Conservation (phyloP, 2,888 invertebrate species). For the Hyppa rectilinea region DNA sequence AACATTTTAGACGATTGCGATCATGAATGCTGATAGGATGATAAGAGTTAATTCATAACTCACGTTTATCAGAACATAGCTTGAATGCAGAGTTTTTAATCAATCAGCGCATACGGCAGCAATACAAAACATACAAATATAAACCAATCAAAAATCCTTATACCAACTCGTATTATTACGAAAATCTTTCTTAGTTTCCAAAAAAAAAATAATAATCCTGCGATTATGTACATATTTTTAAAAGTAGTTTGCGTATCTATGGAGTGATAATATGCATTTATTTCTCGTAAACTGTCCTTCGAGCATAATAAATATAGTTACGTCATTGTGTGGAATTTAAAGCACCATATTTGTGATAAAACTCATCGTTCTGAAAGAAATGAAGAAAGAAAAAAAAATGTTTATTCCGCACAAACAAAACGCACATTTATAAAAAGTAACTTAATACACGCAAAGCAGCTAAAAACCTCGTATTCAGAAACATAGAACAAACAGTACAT, state of each 20-base stretch:
- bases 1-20: too few species aligned
- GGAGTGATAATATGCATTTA: neutral
- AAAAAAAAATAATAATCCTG: neutral
- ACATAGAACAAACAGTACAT: too few species aligned
- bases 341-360: neutral
- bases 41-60: neutral
- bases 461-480: too few species aligned
- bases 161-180: neutral
- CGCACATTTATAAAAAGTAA: too few species aligned
- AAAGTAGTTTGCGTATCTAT: neutral
- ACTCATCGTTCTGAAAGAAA: slow-evolving; percentile 1
- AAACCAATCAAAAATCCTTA: neutral
- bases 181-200: neutral
- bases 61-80: neutral
- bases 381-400: too few species aligned
- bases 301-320: neutral
- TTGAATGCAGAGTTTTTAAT: neutral
- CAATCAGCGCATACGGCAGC: neutral
- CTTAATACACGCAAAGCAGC: too few species aligned
- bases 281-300: neutral
- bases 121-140: neutral
- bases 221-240: neutral
- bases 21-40: neutral
- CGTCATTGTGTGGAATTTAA: neutral
- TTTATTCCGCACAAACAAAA: too few species aligned